These are phyloP conservation scores for Umimayanthus chanpuru DNA, from an alignment of 92 coral and sea anemone species.

Conservation along the genomic window DNA sequence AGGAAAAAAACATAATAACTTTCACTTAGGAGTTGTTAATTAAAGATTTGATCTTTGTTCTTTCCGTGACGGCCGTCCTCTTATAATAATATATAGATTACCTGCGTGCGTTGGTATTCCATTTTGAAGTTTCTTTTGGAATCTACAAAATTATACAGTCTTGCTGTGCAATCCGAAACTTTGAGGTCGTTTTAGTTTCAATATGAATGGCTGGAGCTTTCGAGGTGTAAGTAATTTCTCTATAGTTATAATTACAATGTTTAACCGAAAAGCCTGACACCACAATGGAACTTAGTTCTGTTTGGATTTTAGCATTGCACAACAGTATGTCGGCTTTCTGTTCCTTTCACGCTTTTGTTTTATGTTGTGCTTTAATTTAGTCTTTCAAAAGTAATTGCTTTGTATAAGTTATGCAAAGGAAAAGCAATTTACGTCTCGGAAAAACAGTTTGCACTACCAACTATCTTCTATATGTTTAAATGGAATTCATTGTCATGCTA, in stretches of 20 bases:
- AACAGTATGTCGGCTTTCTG: constrained; percentile 9
- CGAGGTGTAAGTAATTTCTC: constrained; percentile 31
- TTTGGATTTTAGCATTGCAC: constrained; percentile 19
- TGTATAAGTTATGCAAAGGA: constrained; percentile 13
- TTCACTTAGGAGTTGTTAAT: constrained; percentile 32
- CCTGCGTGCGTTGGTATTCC: constrained; percentile 5
- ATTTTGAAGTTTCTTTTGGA: neutral
- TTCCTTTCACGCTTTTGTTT: neutral
- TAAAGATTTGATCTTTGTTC: constrained; percentile 19
- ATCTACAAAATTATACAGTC: neutral
- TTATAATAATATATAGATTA: neutral
- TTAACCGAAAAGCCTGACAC: neutral
- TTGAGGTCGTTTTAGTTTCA: neutral
- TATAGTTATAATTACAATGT: constrained; percentile 1
- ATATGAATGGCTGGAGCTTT: constrained; percentile 27
- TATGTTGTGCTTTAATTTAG: neutral
- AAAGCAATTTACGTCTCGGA: neutral
- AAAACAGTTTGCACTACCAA: neutral
- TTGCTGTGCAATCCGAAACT: neutral
- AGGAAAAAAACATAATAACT: constrained; percentile 23
- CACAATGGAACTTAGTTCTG: neutral
- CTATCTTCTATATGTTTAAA: neutral
- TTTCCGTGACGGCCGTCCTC: neutral
- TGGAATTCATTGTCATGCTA: constrained; percentile 18
- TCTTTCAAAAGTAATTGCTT: constrained; percentile 18